Base-by-base conservation (phyloP, 2,797 vertebrate genomes). In the Malurus splendens region DNA sequence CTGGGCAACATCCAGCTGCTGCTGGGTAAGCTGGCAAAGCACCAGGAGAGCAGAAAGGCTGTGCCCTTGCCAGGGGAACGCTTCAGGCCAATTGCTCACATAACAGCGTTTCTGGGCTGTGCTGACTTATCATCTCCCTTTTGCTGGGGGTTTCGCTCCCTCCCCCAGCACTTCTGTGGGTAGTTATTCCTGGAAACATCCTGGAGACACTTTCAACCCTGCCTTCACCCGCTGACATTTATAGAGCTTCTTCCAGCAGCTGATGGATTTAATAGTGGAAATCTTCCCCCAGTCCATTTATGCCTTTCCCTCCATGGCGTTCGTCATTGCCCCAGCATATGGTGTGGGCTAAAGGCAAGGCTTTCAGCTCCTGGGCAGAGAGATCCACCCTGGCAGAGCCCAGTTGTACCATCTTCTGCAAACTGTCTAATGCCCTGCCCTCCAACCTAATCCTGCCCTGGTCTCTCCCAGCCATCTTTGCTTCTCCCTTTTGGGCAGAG, bases 391-490 rank as follows among this genome's bases (percentile, higher is more conserved):
- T 57, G 24, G 74, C 41, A 83, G 60, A 86, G 60, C 28, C 12
- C 47, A 41, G 48, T 3, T 12, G 6, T 39, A 67, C 38, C 13
- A 0, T 28, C 51, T 84, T 65, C 71, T 65, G 62, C 33, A 66
- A 52, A 71, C 33, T 0, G 1, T 25, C 65, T 77, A 66, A 70
- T 44, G 65, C 60, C 65, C 79, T 89, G 72, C 79, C 52, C 15
- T 0, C 60, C 50, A 36, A 38, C 36, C 45, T 90, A 82, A 86
- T 82, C 78, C 81, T 84, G 44, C 32, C 27, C 36, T 36, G 50
- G 71, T 92, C 72, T 94, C 50, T 76, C 65, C 54, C 91, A 93
- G 84, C 14, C 78, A 51, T 55, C 64, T 91, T 47, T 74, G 68
- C 55, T 82, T 88, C 75, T 89, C 47, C 33, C 41, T 82, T 33